These are phyloP conservation scores for Noctua comes DNA, from an alignment of 2,888 invertebrate genomes.

Conservation along the genomic window DNA sequence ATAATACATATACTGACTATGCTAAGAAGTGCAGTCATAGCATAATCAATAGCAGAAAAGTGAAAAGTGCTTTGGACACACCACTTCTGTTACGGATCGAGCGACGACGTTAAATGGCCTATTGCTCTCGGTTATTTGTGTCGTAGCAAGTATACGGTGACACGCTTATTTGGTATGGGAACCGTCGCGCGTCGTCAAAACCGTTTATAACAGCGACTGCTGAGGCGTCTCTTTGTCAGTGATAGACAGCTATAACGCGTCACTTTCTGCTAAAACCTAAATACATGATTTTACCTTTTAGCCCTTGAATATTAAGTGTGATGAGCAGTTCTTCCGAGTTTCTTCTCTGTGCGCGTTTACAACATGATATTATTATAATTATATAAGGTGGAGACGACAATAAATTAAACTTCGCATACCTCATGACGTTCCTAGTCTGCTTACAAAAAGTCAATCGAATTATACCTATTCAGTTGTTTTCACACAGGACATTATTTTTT, in stretches of 20 bases:
- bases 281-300: not conserved
- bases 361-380: not conserved
- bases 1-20: not conserved
- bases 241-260: not conserved
- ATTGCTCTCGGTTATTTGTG: no score
- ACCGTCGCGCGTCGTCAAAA: not conserved
- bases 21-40: not conserved
- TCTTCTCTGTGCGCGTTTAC: not conserved
- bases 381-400: not conserved
- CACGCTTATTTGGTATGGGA: not conserved
- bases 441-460: no score
- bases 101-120: not conserved
- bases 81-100: not conserved
- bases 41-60: not conserved
- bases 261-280: not conserved
- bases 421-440: no score
- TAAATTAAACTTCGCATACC: not conserved
- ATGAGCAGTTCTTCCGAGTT: not conserved
- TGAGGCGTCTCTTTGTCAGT: not conserved
- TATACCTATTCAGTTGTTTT: no score
- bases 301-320: not conserved
- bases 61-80: not conserved
- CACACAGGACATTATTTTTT: no score
- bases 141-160: no score
- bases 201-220: not conserved